phyloP scores from a whole-genome alignment of 2,888 invertebrate species.

The Bellardia bayeri region DNA sequence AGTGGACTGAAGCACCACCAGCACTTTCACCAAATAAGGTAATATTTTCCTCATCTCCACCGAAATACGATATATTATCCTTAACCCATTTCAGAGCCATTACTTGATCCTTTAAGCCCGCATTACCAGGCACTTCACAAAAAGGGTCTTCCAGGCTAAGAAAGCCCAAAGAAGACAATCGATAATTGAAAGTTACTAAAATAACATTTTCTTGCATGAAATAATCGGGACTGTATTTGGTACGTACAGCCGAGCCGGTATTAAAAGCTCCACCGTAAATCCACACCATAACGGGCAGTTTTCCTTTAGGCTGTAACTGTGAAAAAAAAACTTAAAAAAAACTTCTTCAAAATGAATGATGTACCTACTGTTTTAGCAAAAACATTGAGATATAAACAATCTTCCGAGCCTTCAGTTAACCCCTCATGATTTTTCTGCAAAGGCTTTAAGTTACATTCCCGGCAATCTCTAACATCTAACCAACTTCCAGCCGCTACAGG shows the following conservation, averaged over 20 bases:
- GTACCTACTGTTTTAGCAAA: constrained; percentile 76
- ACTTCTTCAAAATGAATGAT: background rate
- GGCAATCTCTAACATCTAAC: constrained; percentile 84
- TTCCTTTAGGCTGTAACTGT: constrained; percentile 74
- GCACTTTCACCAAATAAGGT: constrained; percentile 86
- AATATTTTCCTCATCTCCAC: constrained; percentile 85
- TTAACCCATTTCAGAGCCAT: constrained; percentile 85
- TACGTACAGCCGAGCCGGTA: constrained; percentile 79
- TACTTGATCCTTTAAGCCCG: constrained; percentile 85
- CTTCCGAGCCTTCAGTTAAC: constrained; percentile 84
- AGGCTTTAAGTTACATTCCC: constrained; percentile 81
- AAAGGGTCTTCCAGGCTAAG: constrained; percentile 83
- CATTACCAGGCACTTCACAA: constrained; percentile 85
- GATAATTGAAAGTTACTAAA: constrained; percentile 83
- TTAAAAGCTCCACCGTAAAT: constrained; percentile 84
- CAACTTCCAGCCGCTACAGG: constrained; percentile 84
- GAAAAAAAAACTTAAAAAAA: background rate
- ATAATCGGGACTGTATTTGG: constrained; percentile 82
- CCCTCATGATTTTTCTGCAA: constrained; percentile 82
- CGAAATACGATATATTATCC: constrained; percentile 84
- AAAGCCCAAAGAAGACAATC: constrained; percentile 84
- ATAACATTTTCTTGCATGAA: constrained; percentile 83
- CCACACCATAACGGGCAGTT: constrained; percentile 83
- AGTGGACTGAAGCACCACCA: constrained; percentile 84
- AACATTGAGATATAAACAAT: constrained; percentile 85